Conservation (phyloP, 2,888 invertebrate genomes). For the Pristionchus mayeri region DNA sequence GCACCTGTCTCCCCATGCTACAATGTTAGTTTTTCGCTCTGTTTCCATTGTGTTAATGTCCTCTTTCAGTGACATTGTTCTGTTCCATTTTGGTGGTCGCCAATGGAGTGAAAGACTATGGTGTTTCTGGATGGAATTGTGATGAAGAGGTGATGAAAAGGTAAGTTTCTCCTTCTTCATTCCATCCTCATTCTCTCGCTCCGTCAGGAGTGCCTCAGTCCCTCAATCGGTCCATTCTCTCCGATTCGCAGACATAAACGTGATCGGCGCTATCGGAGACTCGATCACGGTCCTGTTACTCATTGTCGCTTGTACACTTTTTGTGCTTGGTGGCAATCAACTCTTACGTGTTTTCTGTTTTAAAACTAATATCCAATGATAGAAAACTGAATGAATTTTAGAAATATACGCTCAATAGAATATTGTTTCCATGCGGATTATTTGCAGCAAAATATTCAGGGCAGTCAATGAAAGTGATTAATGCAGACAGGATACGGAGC, state of each 20-base stretch:
- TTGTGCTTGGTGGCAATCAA: not conserved
- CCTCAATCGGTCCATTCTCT: not conserved
- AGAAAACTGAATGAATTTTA: not conserved
- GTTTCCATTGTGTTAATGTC: not conserved
- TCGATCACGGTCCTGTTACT: not conserved
- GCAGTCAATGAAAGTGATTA: not conserved
- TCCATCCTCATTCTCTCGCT: not conserved
- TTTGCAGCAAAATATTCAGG: not conserved
- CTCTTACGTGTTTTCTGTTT: not conserved
- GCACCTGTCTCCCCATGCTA: too few species aligned
- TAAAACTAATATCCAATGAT: not conserved
- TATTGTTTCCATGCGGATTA: too few species aligned
- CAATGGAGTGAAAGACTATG: not conserved
- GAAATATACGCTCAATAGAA: not conserved
- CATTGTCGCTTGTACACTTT: not conserved
- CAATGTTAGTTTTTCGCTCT: not conserved
- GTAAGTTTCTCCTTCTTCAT: not conserved
- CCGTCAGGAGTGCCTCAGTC: not conserved
- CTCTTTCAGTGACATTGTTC: not conserved
- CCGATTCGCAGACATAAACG: not conserved
- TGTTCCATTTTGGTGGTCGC: not conserved
- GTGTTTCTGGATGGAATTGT: not conserved
- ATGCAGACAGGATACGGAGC: conserved; percentile 68
- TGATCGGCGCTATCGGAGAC: not conserved
- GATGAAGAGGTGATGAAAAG: not conserved